Percentiles rank a stretch among this genome's conserved stretches.
phyloP scores from a whole-genome alignment of 2,113 vertebrate species.

The Gnathonemus echidnorhynchus region DNA sequence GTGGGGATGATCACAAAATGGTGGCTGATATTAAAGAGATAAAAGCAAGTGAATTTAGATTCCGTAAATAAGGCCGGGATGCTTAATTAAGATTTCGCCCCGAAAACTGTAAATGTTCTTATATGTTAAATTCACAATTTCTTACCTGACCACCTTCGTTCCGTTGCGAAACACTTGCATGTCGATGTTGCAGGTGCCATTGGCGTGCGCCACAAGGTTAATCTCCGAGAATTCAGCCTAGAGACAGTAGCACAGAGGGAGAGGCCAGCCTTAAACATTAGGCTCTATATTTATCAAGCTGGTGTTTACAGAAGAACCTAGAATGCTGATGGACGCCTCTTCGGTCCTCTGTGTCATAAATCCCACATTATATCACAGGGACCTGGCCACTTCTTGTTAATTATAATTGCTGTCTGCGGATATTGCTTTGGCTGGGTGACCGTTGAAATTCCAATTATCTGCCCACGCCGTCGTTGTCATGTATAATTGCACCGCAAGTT shows the following conservation, averaged over 20 bases:
- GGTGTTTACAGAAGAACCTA: background rate
- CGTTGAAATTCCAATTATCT: background rate
- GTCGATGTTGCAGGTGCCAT: constrained; percentile 84
- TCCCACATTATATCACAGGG: background rate
- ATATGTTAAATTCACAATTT: background rate
- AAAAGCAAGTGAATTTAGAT: background rate
- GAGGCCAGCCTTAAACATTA: background rate
- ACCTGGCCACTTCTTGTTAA: background rate
- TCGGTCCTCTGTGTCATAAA: background rate
- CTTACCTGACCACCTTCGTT: constrained; percentile 84
- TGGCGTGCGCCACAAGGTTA: constrained; percentile 85
- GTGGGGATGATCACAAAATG: background rate
- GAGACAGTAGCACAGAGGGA: background rate
- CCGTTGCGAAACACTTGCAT: constrained; percentile 83
- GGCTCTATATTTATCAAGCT: background rate
- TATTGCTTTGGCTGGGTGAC: background rate
- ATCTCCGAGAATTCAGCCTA: constrained; percentile 95
- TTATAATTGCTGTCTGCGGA: background rate
- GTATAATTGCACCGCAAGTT: background rate
- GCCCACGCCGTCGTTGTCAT: background rate
- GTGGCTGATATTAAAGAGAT: background rate
- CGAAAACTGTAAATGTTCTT: background rate
- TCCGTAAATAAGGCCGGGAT: background rate
- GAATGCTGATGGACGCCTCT: background rate
- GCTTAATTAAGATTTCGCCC: background rate